A percentile compares a stretch with the other conserved stretches of the same genome.
These are phyloP conservation scores for Dynastes hyllus DNA, from an alignment of 2,888 invertebrate genomes.

Conservation along the genomic window DNA sequence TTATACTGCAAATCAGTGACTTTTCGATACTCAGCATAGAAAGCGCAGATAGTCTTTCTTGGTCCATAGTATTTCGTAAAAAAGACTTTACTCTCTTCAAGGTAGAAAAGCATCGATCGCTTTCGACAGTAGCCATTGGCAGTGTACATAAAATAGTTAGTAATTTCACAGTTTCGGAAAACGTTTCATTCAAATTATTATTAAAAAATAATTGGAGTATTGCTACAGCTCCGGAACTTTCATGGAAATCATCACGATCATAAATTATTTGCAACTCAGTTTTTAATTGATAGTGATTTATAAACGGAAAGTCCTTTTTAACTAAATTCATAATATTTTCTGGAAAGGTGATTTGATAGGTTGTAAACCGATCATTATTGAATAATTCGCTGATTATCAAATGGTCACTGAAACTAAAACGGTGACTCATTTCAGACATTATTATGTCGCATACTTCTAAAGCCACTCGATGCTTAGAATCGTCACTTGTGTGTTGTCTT, in stretches of 20 bases:
- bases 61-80: neutral
- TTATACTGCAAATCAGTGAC: neutral
- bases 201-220: conserved; percentile 28
- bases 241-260: neutral
- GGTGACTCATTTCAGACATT: neutral
- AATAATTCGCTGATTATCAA: neutral
- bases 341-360: neutral
- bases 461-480: neutral
- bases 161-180: conserved; percentile 15
- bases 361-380: neutral
- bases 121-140: conserved; percentile 54
- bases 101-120: conserved; percentile 51
- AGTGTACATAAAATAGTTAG: conserved; percentile 53
- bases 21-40: neutral
- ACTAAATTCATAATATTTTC: neutral
- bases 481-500: neutral
- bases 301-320: neutral
- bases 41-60: neutral
- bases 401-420: conserved; percentile 7
- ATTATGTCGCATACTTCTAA: neutral
- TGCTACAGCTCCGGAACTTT: neutral
- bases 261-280: conserved; percentile 6
- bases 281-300: neutral
- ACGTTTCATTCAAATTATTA: conserved; percentile 16
- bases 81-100: neutral